These are phyloP conservation scores for Acanthosepion pharaonis DNA, from an alignment of 2,888 invertebrate genomes.

Conservation along the genomic window DNA sequence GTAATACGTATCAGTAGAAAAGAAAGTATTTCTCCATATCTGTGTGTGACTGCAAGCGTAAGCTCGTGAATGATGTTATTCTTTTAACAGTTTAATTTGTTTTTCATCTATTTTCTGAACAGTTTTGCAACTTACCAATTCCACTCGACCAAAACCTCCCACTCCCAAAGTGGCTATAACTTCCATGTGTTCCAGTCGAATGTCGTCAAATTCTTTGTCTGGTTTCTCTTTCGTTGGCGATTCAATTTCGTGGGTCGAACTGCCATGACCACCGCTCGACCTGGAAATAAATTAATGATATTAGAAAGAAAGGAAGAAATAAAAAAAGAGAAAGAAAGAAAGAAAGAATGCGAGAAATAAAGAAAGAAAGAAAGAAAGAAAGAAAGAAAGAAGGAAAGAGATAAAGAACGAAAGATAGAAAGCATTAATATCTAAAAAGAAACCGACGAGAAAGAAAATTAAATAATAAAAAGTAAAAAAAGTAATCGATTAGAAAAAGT, in stretches of 20 bases:
- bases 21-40: too few species aligned
- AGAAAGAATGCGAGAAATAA: background rate
- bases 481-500: background rate
- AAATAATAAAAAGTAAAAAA: background rate
- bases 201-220: constrained; percentile 78
- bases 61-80: too few species aligned
- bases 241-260: constrained; percentile 52
- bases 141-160: constrained; percentile 93
- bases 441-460: background rate
- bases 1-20: too few species aligned
- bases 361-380: background rate
- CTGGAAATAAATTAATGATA: constrained; percentile 51
- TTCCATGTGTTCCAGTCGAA: constrained; percentile 86
- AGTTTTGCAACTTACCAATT: constrained; percentile 79
- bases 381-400: background rate
- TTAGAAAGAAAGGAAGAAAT: background rate
- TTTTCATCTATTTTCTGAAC: too few species aligned
- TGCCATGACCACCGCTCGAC: constrained; percentile 56
- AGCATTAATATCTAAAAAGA: background rate
- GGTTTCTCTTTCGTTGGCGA: constrained; percentile 60
- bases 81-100: too few species aligned
- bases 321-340: background rate
- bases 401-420: background rate
- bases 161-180: constrained; percentile 90
- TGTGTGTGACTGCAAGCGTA: too few species aligned